Conservation (phyloP, 2,888 invertebrate genomes). For the Tigriopus californicus region DNA sequence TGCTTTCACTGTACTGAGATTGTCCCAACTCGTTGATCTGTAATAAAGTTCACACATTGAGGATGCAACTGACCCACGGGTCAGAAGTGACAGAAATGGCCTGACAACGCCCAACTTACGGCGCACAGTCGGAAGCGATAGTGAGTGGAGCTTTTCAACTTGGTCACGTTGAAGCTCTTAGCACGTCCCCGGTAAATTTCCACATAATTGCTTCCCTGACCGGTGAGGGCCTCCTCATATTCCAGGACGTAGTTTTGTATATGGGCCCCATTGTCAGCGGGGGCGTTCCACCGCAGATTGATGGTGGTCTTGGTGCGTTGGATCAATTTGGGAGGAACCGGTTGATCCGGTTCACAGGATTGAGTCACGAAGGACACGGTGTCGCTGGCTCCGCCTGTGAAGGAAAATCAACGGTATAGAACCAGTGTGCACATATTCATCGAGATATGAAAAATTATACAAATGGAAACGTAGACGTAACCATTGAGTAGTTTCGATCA, state of each 20-base stretch:
- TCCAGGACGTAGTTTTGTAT: constrained; percentile 57
- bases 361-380: constrained; percentile 61
- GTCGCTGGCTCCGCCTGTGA: constrained; percentile 34
- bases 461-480: too few relatives aligned
- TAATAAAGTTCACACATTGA: too few relatives aligned
- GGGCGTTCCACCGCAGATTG: constrained; percentile 39
- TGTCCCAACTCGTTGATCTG: constrained; percentile 8
- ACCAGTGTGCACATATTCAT: too few relatives aligned
- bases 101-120: constrained; percentile 3
- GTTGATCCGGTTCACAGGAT: constrained; percentile 56
- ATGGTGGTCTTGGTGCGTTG: constrained; percentile 46
- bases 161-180: constrained; percentile 52
- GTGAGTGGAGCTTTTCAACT: constrained; percentile 54
- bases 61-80: too few relatives aligned
- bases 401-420: background rate
- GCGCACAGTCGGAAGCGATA: constrained; percentile 46
- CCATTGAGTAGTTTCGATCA: too few relatives aligned
- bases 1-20: constrained; percentile 23
- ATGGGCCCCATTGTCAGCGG: constrained; percentile 58
- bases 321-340: constrained; percentile 46
- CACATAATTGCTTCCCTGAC: constrained; percentile 23
- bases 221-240: constrained; percentile 41
- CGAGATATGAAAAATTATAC: too few relatives aligned
- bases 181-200: constrained; percentile 52
- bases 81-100: constrained; percentile 13